Conservation (phyloP, 1,140 invertebrate species). For the Ips nitidus region DNA sequence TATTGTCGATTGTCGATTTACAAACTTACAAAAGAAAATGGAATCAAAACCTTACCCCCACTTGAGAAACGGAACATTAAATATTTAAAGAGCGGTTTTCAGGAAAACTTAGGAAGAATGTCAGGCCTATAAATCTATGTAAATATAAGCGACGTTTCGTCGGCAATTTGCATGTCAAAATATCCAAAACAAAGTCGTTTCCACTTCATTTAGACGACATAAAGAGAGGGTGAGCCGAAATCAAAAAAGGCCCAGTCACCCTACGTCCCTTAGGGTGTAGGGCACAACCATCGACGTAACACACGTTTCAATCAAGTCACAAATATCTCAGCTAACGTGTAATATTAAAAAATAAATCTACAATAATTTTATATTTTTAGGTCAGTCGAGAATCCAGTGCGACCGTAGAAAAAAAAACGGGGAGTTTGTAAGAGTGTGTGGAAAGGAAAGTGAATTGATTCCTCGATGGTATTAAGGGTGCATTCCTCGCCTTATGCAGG, state of each 20-base stretch:
- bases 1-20: too few relatives aligned
- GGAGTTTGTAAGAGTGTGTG: not conserved
- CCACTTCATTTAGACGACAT: constrained; percentile 20
- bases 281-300: not conserved
- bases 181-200: constrained; percentile 26
- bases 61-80: too few relatives aligned
- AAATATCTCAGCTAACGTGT: too few relatives aligned
- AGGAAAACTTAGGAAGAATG: too few relatives aligned
- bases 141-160: constrained; percentile 11
- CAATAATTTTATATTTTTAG: too few relatives aligned
- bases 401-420: not conserved
- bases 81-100: too few relatives aligned
- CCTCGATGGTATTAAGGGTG: constrained; percentile 7
- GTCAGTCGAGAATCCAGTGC: too few relatives aligned
- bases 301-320: not conserved
- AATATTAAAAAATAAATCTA: too few relatives aligned
- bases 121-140: not conserved
- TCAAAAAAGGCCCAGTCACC: constrained; percentile 12
- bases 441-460: not conserved
- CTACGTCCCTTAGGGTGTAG: not conserved
- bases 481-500: constrained; percentile 17
- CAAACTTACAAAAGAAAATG: too few relatives aligned
- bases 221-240: constrained; percentile 20
- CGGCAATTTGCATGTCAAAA: constrained; percentile 26
- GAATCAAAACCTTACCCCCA: too few relatives aligned